These are phyloP conservation scores for Podocnemis expansa DNA, from an alignment of 2,113 vertebrate genomes.

Conservation along the genomic window DNA sequence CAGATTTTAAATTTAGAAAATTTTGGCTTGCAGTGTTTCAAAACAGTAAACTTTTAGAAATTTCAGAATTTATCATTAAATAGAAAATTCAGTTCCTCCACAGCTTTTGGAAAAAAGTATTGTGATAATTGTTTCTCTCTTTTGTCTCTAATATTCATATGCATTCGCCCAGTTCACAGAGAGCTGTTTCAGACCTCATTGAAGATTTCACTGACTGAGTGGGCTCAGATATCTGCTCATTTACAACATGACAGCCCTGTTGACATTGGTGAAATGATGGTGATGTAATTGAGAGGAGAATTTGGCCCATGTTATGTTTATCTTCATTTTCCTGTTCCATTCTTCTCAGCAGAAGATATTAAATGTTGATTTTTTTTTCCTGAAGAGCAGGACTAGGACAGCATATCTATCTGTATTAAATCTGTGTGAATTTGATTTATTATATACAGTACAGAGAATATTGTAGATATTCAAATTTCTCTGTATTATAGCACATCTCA, in stretches of 20 bases:
- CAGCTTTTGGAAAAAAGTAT: too few species aligned
- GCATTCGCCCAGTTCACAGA: neutral
- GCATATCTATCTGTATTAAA: neutral
- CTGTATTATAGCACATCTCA: rapidly evolving
- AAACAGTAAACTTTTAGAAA: too few species aligned
- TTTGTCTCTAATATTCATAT: neutral
- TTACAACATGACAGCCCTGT: neutral
- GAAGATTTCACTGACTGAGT: neutral
- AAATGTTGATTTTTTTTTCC: neutral
- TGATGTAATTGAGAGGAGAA: neutral
- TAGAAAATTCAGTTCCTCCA: too few species aligned
- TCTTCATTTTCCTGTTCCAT: neutral
- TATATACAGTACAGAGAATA: neutral
- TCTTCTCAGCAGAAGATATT: neutral
- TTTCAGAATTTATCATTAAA: too few species aligned
- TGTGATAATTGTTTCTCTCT: too few species aligned
- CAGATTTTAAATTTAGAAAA: too few species aligned
- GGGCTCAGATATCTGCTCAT: neutral
- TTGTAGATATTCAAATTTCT: neutral
- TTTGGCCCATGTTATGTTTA: neutral
- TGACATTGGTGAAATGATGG: neutral
- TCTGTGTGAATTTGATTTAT: neutral
- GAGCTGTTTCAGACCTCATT: neutral
- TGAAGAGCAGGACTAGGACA: neutral
- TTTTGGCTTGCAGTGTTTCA: too few species aligned